These are phyloP conservation scores for Poeciliopsis turrubarensis DNA, from an alignment of 2,113 vertebrate species.

Conservation along the genomic window DNA sequence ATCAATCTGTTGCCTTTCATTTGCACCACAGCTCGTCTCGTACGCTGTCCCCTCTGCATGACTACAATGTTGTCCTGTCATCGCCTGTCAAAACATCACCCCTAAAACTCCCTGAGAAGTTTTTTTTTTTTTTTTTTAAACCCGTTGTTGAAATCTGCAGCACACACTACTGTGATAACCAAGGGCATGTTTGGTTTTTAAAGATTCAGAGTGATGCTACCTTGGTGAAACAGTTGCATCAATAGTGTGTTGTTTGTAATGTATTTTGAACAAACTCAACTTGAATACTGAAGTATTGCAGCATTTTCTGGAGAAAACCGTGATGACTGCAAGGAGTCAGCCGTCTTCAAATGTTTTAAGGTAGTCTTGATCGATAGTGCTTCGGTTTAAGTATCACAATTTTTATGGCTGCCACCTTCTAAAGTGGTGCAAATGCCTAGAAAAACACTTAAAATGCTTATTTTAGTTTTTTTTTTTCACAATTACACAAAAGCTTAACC, in stretches of 20 bases:
- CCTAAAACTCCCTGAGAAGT: neutral
- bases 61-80: slow-evolving; percentile 37
- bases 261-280: neutral
- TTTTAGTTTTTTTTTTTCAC: too few relatives aligned
- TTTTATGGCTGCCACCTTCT: neutral
- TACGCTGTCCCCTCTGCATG: slow-evolving; percentile 32
- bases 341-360: neutral
- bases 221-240: neutral
- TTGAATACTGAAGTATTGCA: neutral
- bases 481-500: too few relatives aligned
- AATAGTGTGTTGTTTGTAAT: neutral
- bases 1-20: slow-evolving; percentile 27
- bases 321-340: neutral
- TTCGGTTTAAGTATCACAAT: neutral
- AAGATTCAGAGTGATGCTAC: neutral
- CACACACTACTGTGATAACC: neutral
- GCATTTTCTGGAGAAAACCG: neutral
- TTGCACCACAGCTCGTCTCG: slow-evolving; percentile 13
- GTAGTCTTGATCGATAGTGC: neutral
- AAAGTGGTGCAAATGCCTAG: neutral
- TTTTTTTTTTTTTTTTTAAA: neutral
- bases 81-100: slow-evolving; percentile 35
- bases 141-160: neutral
- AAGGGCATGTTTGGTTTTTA: neutral
- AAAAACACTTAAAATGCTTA: too few relatives aligned